A percentile compares a stretch with the other conserved stretches of the same genome.
Evolutionary conservation across 2,797 vertebrate genomes (phyloP).

Genomic region (Ceryle rudis): DNA sequence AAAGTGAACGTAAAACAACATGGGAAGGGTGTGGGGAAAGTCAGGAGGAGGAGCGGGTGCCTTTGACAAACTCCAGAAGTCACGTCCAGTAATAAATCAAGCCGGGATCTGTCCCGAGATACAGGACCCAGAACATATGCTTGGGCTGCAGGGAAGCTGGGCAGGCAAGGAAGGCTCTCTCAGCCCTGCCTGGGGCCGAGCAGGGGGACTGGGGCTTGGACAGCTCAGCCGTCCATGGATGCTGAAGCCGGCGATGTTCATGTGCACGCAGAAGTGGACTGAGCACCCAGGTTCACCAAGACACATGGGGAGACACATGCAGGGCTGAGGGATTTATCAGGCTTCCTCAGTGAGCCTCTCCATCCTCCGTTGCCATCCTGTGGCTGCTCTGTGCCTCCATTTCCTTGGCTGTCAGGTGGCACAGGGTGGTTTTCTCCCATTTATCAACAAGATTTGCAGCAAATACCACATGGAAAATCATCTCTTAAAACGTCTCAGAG

Average conservation of each 20-base stretch:
- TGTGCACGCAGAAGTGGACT: background rate
- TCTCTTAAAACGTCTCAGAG: background rate
- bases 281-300: background rate
- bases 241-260: background rate
- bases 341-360: background rate
- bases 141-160: background rate
- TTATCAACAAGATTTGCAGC: background rate
- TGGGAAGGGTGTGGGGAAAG: slow-evolving; percentile 51
- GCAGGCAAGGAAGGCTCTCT: background rate
- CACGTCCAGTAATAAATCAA: slow-evolving; percentile 69
- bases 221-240: background rate
- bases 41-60: slow-evolving; percentile 46
- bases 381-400: background rate
- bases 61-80: slow-evolving; percentile 71
- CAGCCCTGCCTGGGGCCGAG: background rate
- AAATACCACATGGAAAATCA: background rate
- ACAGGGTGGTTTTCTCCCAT: background rate
- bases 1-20: slow-evolving; percentile 57
- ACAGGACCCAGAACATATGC: slow-evolving; percentile 67
- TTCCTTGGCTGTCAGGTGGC: background rate
- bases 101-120: background rate
- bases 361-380: background rate
- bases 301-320: rapidly evolving
- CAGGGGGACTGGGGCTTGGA: background rate
- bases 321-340: background rate